Evolutionary conservation across 2,113 vertebrate genomes (phyloP).

Genomic region (Origma solitaria): DNA sequence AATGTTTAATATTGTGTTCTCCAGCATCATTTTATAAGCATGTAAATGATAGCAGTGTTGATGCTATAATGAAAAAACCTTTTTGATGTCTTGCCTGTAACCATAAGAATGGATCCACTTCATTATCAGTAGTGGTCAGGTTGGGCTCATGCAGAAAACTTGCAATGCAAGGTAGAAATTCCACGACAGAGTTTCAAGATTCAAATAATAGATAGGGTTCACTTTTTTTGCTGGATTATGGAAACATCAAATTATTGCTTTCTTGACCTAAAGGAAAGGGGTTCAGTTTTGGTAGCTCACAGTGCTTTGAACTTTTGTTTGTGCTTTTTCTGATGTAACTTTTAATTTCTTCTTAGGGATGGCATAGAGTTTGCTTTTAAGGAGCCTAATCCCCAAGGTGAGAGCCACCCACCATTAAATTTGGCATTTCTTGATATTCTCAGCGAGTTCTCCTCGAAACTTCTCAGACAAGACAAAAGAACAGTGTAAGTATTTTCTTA

Average conservation of each 20-base stretch:
- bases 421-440: constrained; percentile 97
- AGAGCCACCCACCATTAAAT: constrained; percentile 92
- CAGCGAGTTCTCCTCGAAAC: constrained; percentile 98
- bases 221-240: background rate
- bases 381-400: constrained; percentile 96
- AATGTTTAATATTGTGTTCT: background rate
- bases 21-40: background rate
- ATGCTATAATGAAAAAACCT: background rate
- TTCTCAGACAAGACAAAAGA: constrained; percentile 97
- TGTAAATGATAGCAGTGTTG: background rate
- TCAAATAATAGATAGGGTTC: background rate
- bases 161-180: background rate
- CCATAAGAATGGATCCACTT: background rate
- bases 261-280: background rate
- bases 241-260: background rate
- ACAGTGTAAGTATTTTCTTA: constrained; percentile 90
- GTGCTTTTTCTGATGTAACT: background rate
- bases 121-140: background rate
- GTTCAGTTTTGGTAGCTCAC: background rate
- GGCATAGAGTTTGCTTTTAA: constrained; percentile 99
- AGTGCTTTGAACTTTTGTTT: background rate
- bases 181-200: no score
- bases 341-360: constrained; percentile 76
- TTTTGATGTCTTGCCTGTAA: background rate
- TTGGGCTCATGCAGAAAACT: background rate